Base-by-base conservation (phyloP, 2,113 vertebrate species). In the Pholis gunnellus region DNA sequence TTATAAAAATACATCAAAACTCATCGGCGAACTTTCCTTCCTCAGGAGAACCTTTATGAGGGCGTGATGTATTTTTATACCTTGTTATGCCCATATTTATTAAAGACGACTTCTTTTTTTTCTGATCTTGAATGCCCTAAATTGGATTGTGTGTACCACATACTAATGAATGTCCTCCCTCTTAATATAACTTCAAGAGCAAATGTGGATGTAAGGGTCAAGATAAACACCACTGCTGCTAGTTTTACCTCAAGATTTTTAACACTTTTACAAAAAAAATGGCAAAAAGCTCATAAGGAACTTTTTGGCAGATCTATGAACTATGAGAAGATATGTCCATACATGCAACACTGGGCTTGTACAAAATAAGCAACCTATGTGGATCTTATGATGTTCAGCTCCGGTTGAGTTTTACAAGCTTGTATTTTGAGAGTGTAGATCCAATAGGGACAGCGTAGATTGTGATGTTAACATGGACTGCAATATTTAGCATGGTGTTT, bases 1-100 rank as follows among this genome's bases (percentile, higher is more conserved):
- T 54, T 64, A 78, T 74, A 75, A 74, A 78, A 86, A 76, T 46
- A 48, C 70, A 84, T 71, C 71, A 60, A 25, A 14, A 57, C 59
- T 78, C 61, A 25, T 54, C 2, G 1, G 13, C 57, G 31, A 54
- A 27, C 54, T 34, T 60, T 44, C 27, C 27, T 70, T 74, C 38
- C 69, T 72, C 46, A 64, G 27, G 84, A 60, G 42, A 70, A 54
- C 64, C 60, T 66, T 20, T 20, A 56, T 29, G 15, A 63, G 2
- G 38, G 2, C 0, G 1, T 25, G 5, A 61, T 82, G 22, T 40
- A 38, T 78, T 73, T 79, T 40, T 70, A 9, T 13, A 63, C 60
- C n/a, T 63, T 46, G 4, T 14, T 15, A 31, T 67, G 18, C 14
- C 15, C 25, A 20, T 77, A 67, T 78, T 70, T 75, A 56, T 67